Percentiles rank a stretch among this genome's conserved stretches.
Evolutionary conservation across 2,797 vertebrate genomes (phyloP).

Genomic region (Anguilla anguilla): DNA sequence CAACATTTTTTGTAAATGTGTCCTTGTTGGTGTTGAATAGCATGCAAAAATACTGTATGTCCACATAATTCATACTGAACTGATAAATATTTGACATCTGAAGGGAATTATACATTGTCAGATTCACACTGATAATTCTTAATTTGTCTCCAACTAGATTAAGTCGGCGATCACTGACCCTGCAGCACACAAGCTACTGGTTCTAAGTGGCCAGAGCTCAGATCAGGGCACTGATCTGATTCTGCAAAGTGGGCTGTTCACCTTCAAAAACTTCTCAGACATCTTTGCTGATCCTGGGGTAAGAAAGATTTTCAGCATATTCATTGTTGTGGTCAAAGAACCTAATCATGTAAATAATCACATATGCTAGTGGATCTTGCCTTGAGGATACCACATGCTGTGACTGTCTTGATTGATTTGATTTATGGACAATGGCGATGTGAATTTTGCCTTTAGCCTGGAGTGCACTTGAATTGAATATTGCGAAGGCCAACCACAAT

Average conservation of each 20-base stretch:
- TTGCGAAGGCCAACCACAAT: neutral
- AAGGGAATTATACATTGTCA: neutral
- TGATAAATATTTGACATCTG: neutral
- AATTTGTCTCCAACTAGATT: conserved; percentile 67
- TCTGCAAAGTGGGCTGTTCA: conserved; percentile 86
- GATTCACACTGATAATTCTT: neutral
- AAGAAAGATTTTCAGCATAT: conserved; percentile 46
- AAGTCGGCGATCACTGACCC: conserved; percentile 79
- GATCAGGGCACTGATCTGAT: conserved; percentile 87
- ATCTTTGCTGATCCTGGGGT: conserved; percentile 84
- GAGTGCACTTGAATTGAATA: neutral
- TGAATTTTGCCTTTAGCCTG: neutral
- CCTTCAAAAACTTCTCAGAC: conserved; percentile 81
- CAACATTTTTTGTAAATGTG: neutral
- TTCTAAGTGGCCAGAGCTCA: conserved; percentile 88
- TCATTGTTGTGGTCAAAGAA: neutral
- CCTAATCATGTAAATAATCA: neutral
- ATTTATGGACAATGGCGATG: neutral
- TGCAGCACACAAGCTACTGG: conserved; percentile 84
- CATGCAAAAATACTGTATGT: neutral
- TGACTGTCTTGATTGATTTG: neutral
- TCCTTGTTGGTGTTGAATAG: neutral
- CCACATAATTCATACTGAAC: neutral
- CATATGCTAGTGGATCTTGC: neutral
- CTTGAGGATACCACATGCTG: neutral